Percentiles rank a stretch among this genome's conserved stretches.
These are phyloP conservation scores for Propithecus coquereli DNA, from an alignment of 2,113 vertebrate genomes.

Conservation along the genomic window DNA sequence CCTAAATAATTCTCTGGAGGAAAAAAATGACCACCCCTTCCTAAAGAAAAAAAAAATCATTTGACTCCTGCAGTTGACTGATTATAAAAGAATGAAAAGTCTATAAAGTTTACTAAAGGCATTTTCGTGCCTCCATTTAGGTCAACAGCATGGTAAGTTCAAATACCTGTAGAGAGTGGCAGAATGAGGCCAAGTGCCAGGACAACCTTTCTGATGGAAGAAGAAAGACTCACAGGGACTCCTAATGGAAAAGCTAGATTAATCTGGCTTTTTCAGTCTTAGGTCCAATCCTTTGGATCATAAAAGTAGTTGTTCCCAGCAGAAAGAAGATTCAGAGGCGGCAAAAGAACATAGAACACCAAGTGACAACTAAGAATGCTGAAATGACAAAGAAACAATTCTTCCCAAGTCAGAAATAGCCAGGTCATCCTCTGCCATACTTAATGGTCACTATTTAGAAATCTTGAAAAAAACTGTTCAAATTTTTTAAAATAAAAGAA, in stretches of 20 bases:
- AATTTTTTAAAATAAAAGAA: background rate
- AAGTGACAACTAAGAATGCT: background rate
- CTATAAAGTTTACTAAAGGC: background rate
- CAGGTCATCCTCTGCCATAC: background rate
- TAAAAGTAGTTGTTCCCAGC: background rate
- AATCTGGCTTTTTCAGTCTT: background rate
- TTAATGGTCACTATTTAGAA: background rate
- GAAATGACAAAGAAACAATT: background rate
- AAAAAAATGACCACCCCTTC: background rate
- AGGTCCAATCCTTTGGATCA: background rate
- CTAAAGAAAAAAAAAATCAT: background rate
- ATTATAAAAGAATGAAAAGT: conserved; percentile 29
- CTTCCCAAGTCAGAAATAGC: background rate
- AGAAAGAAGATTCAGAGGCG: background rate
- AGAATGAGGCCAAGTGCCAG: background rate
- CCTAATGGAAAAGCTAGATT: background rate
- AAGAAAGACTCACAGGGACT: background rate
- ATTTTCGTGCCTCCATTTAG: conserved; percentile 22
- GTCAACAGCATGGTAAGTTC: background rate
- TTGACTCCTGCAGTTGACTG: background rate
- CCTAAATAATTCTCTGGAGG: background rate
- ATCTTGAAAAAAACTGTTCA: background rate
- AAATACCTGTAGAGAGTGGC: background rate
- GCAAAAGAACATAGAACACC: background rate
- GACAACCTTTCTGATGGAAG: background rate